Base-by-base conservation (phyloP, 2,888 invertebrate genomes). In the Schizotus pectinicornis region DNA sequence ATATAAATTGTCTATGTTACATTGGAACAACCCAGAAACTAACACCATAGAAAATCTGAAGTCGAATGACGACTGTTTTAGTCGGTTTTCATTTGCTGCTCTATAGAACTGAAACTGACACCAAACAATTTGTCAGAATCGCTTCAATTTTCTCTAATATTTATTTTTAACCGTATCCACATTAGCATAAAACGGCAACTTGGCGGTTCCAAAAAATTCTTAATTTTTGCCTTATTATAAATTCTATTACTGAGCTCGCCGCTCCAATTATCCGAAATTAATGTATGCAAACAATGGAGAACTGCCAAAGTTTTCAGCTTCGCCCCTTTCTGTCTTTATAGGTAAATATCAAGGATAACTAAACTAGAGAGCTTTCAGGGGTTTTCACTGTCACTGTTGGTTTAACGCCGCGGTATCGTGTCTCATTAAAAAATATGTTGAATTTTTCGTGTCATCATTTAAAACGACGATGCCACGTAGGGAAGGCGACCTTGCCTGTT, bases 181-280 rank as follows among this genome's bases (percentile, higher is more conserved):
- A 22, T 22, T 22, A 22, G 22, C 22, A 22, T 22, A 22, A 22
- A 22, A 5, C 22, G 22, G 5, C 22, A 22, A 22, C 22, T 22
- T 22, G 22, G 22, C 5, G 22, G 3, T 5, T 22, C 22, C 22
- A 5, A 22, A 22, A 22, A 3, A 22, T 22, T 22, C 22, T 22
- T 22, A 57, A 51, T 47, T 57, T 57, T 38, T 38, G 39, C 47
- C 36, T 57, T 52, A 57, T 57, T 57, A 57, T 52, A 57, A 57
- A 57, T 57, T 57, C 57, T 57, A 57, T 57, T 57, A 57, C 47
- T 32, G 14, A 57, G 35, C 42, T 48, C 33, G 34, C 32, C 14
- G 47, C 57, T 57, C n/a, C 47, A 52, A 48, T 57, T 48, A 57
- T 52, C 47, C 32, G 36, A 57, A 47, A 57, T 57, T 57, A 57